Conservation (phyloP, 2,797 vertebrate species). For the Galago senegalensis region DNA sequence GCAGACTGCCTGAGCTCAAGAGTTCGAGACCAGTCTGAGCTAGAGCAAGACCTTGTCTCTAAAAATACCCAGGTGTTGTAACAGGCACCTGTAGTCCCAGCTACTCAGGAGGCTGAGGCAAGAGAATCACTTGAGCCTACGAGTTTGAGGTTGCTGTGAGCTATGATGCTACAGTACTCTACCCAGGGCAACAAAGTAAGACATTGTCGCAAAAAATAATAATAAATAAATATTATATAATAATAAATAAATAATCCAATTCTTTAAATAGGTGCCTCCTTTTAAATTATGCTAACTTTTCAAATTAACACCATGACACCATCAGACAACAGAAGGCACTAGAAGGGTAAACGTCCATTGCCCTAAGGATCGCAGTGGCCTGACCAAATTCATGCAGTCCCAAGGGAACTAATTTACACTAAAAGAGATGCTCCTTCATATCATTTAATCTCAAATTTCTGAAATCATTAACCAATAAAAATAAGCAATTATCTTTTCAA, state of each 20-base stretch:
- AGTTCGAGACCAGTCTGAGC: too few relatives aligned
- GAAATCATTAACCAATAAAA: conserved; percentile 60
- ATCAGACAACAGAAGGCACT: background rate
- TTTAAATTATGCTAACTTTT: conserved; percentile 53
- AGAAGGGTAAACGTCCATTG: conserved; percentile 12
- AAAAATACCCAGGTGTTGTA: too few relatives aligned
- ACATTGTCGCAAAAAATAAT: too few relatives aligned
- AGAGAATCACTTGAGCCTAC: too few relatives aligned
- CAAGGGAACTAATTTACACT: conserved; percentile 43
- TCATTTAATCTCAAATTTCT: conserved; percentile 58
- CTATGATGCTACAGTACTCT: too few relatives aligned
- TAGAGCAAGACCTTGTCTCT: too few relatives aligned
- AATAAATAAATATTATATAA: too few relatives aligned
- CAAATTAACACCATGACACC: background rate
- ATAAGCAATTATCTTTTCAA: conserved; percentile 46
- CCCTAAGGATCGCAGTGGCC: background rate
- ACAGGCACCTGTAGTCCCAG: too few relatives aligned
- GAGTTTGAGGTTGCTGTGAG: too few relatives aligned
- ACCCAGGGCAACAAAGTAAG: too few relatives aligned
- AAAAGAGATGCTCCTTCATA: conserved; percentile 25
- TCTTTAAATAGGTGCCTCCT: conserved; percentile 4
- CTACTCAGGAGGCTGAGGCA: too few relatives aligned
- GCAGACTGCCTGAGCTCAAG: too few relatives aligned
- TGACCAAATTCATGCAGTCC: conserved; percentile 3
- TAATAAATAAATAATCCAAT: background rate